Conservation (phyloP, 2,797 vertebrate species). For the Chaetophractus vellerosus region DNA sequence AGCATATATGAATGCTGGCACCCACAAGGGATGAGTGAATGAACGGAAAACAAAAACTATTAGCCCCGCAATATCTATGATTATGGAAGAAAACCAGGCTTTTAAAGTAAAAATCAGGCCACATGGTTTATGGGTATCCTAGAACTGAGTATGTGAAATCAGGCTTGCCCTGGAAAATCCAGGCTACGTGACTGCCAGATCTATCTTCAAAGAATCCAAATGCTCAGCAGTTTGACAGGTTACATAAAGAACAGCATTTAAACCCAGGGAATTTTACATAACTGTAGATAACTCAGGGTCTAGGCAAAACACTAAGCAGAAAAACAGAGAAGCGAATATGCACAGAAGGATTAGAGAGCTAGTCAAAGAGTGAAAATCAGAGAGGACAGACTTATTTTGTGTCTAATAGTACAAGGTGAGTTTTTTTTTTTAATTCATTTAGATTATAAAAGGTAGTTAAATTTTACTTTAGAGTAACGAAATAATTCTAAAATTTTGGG, state of each 20-base stretch:
- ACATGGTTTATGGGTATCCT: background rate
- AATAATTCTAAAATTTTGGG: too few species aligned
- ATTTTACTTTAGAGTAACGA: background rate
- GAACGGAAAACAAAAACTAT: slow-evolving; percentile 45
- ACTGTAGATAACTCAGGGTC: background rate
- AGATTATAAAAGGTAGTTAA: background rate
- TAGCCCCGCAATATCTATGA: background rate
- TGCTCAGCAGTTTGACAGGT: background rate
- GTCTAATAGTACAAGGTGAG: background rate
- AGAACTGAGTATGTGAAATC: slow-evolving; percentile 45
- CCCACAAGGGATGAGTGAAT: background rate
- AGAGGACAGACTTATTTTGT: background rate
- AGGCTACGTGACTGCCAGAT: slow-evolving; percentile 42
- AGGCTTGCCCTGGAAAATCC: slow-evolving; percentile 35
- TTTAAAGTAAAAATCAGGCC: slow-evolving; percentile 69
- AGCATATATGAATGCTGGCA: background rate
- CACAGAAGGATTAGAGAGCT: background rate
- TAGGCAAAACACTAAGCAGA: slow-evolving; percentile 14
- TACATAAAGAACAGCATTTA: slow-evolving; percentile 34
- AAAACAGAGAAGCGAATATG: background rate
- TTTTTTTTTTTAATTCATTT: background rate
- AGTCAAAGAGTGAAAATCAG: background rate
- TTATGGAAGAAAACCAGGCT: slow-evolving; percentile 41
- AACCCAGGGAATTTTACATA: slow-evolving; percentile 49
- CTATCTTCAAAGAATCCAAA: slow-evolving; percentile 69